phyloP scores from a whole-genome alignment of 2,888 invertebrate species.

The Spilosoma lubricipeda region DNA sequence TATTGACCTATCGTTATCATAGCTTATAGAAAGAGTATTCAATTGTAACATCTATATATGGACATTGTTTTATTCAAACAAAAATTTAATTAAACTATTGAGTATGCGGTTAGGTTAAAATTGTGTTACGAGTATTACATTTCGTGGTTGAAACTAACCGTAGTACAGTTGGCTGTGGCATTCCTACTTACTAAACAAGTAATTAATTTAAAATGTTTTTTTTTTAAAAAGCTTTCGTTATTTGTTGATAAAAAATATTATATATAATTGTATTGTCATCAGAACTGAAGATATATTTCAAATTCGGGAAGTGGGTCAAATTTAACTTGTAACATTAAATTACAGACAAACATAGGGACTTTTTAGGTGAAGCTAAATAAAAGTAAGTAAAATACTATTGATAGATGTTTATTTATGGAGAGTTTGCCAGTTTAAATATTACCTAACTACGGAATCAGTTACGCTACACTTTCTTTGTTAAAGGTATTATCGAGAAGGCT shows the following conservation, averaged over 20 bases:
- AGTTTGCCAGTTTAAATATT: neutral
- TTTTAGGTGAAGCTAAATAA: no score
- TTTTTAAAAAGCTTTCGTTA: no score
- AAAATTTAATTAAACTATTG: neutral
- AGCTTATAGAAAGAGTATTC: no score
- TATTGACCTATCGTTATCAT: no score
- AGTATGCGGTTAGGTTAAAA: neutral
- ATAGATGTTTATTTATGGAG: neutral
- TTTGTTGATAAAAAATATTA: no score
- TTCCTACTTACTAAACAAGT: neutral
- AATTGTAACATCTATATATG: neutral
- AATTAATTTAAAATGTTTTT: no score
- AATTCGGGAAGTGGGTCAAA: no score
- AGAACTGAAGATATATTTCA: no score
- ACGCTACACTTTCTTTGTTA: slow-evolving; percentile 32
- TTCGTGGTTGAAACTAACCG: neutral
- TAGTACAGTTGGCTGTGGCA: neutral
- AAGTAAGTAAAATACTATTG: no score
- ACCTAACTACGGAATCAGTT: neutral
- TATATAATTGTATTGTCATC: no score
- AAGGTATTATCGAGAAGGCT: slow-evolving; percentile 34
- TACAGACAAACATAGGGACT: no score
- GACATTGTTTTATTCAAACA: neutral
- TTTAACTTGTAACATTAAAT: no score
- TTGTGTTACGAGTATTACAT: neutral